Evolutionary conservation across 2,888 invertebrate species (phyloP).

Genomic region (Druceiella hillmani): DNA sequence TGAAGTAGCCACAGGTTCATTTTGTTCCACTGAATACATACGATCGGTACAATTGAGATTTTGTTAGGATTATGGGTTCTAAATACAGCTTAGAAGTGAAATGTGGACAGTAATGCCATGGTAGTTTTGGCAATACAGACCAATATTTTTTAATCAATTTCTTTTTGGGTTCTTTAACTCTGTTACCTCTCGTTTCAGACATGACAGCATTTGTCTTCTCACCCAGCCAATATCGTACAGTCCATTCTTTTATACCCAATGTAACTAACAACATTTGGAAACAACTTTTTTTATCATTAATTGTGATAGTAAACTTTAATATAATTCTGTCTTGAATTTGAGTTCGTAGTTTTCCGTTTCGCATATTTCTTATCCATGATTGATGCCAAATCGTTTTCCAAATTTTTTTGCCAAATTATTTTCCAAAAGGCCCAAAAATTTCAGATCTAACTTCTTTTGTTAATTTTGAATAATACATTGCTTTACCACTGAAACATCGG

Average conservation of each 20-base stretch:
- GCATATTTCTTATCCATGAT: conserved; percentile 15
- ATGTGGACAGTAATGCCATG: conserved; percentile 25
- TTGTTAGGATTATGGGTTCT: conserved; percentile 25
- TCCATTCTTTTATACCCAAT: conserved; percentile 23
- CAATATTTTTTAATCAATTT: conserved; percentile 12
- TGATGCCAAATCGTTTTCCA: conserved; percentile 16
- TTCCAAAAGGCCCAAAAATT: conserved; percentile 18
- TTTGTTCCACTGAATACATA: conserved; percentile 16
- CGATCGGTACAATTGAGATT: too few relatives aligned
- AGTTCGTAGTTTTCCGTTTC: conserved; percentile 13
- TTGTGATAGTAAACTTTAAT: conserved; percentile 22
- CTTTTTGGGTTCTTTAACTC: conserved; percentile 5
- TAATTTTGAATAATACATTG: too few relatives aligned
- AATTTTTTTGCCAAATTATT: conserved; percentile 18
- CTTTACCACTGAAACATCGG: too few relatives aligned
- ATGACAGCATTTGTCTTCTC: too few relatives aligned
- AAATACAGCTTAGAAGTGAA: conserved; percentile 24
- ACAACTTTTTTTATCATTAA: conserved; percentile 21
- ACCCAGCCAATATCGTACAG: conserved; percentile 24
- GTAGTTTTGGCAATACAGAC: conserved; percentile 20
- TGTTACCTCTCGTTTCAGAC: too few relatives aligned
- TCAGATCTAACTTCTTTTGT: conserved; percentile 14
- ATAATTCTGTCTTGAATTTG: conserved; percentile 18
- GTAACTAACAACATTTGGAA: conserved; percentile 12
- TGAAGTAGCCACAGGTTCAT: conserved; percentile 22